phyloP scores from a whole-genome alignment of 2,797 vertebrate species.

The Periparus ater region DNA sequence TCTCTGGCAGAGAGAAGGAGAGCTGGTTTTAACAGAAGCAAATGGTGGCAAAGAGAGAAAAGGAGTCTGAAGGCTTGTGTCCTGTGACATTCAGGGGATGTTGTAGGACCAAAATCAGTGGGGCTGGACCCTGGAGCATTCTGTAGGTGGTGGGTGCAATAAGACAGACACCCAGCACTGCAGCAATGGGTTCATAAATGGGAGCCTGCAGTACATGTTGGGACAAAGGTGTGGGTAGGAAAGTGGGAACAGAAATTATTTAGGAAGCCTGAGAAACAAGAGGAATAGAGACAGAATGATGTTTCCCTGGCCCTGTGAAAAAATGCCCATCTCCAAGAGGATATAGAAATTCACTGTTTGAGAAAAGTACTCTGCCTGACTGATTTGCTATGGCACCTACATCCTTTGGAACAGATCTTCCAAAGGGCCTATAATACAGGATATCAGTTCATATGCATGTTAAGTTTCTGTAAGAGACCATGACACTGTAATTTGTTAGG shows the following conservation, averaged over 20 bases:
- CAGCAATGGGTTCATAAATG: fast-evolving
- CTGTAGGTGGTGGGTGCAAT: not conserved
- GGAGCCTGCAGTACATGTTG: fast-evolving
- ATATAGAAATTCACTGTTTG: not conserved
- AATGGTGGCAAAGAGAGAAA: not conserved
- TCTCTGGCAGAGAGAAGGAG: not conserved
- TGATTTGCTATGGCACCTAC: not conserved
- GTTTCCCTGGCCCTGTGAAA: not conserved
- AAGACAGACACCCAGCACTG: not conserved
- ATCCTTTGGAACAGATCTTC: not conserved
- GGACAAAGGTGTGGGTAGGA: not conserved
- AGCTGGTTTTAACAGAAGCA: not conserved
- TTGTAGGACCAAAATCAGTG: not conserved
- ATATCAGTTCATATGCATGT: not conserved
- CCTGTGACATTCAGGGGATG: not conserved
- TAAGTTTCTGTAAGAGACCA: not conserved
- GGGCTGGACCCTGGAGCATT: not conserved
- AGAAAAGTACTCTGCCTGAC: not conserved
- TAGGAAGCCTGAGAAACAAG: not conserved
- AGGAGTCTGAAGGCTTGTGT: not conserved
- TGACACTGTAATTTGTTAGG: not conserved
- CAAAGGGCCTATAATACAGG: not conserved
- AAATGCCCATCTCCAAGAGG: not conserved
- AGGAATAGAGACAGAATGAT: not conserved
- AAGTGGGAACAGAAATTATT: not conserved